phyloP scores from a whole-genome alignment of 2,888 invertebrate species.

The Parelbella ahira region DNA sequence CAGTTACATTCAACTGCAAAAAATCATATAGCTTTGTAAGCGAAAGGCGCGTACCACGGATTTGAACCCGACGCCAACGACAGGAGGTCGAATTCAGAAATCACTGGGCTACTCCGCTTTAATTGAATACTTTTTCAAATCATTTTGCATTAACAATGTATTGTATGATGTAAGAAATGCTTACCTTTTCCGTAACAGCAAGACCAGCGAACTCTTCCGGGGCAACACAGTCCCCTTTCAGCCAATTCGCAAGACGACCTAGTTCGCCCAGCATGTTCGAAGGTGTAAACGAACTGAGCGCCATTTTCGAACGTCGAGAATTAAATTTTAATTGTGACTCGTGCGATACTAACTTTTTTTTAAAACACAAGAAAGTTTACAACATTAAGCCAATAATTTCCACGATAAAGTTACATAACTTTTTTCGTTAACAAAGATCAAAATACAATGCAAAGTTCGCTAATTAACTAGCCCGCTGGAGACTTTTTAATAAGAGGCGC shows the following conservation, averaged over 20 bases:
- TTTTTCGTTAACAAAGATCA: too few relatives aligned
- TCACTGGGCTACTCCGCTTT: too few relatives aligned
- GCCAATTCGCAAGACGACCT: constrained; percentile 65
- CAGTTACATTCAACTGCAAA: too few relatives aligned
- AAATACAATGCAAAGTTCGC: neutral
- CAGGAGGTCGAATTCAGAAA: too few relatives aligned
- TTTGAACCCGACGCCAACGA: too few relatives aligned
- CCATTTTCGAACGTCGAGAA: constrained; percentile 45
- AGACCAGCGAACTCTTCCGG: constrained; percentile 64
- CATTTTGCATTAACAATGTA: too few relatives aligned
- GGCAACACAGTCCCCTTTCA: constrained; percentile 66
- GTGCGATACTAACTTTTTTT: neutral
- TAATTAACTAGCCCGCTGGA: too few relatives aligned
- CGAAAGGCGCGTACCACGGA: too few relatives aligned
- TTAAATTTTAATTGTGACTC: constrained; percentile 5
- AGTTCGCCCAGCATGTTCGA: constrained; percentile 69
- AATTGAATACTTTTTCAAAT: too few relatives aligned
- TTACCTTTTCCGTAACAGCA: constrained; percentile 71
- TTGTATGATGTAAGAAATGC: too few relatives aligned
- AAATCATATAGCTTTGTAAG: too few relatives aligned
- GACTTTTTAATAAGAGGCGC: too few relatives aligned
- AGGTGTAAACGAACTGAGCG: constrained; percentile 63
- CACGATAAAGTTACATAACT: constrained; percentile 11
- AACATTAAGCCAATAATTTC: neutral
- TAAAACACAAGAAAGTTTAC: neutral